These are phyloP conservation scores for Anguilla anguilla DNA, from an alignment of 2,797 vertebrate species.

Conservation along the genomic window DNA sequence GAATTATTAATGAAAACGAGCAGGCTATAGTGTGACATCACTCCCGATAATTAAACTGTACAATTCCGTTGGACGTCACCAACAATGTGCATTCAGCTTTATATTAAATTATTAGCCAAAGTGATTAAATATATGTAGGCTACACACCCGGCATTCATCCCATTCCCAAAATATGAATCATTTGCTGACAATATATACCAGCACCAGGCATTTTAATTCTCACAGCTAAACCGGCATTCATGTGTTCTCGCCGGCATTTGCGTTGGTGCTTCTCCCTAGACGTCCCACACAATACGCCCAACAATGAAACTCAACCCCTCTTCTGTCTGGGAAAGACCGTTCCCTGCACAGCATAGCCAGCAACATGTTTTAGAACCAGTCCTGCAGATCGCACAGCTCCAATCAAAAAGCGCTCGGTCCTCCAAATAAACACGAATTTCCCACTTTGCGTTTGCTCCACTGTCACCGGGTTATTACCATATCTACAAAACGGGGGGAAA, in stretches of 20 bases:
- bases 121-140: neutral
- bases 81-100: neutral
- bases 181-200: neutral
- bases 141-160: neutral
- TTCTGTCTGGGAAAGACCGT: neutral
- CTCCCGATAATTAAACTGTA: neutral
- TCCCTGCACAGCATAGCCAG: neutral
- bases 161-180: neutral
- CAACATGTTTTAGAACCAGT: neutral
- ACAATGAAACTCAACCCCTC: constrained; percentile 21
- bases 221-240: neutral
- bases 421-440: neutral
- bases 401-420: neutral
- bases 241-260: neutral
- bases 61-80: neutral
- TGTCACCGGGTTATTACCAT: too few species aligned
- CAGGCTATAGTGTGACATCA: neutral
- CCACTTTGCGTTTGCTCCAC: neutral
- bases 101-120: neutral
- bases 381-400: neutral
- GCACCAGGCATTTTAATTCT: neutral
- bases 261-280: neutral
- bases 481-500: neutral
- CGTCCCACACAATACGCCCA: constrained; percentile 13
- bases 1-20: neutral